phyloP scores from a whole-genome alignment of 2,797 vertebrate species.

The Lateolabrax maculatus region DNA sequence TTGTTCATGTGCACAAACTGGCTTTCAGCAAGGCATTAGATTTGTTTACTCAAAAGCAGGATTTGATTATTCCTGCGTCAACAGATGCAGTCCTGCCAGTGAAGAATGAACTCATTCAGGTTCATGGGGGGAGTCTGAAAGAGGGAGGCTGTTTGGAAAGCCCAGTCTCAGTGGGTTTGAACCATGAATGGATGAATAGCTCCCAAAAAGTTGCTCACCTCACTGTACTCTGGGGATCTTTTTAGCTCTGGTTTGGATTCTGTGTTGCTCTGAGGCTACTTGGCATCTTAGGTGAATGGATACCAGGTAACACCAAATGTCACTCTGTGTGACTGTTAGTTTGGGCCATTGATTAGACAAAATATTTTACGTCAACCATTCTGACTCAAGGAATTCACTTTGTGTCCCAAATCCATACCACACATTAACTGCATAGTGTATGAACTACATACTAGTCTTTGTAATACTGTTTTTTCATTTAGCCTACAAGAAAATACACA shows the following conservation, averaged over 20 bases:
- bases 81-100: constrained; percentile 49
- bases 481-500: background rate
- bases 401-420: background rate
- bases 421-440: background rate
- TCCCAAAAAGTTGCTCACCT: constrained; percentile 50
- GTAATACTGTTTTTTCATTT: background rate
- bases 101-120: constrained; percentile 72
- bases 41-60: constrained; percentile 64
- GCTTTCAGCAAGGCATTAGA: constrained; percentile 16
- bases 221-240: constrained; percentile 34
- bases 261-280: background rate
- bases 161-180: constrained; percentile 33
- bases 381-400: background rate
- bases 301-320: background rate
- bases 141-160: constrained; percentile 45
- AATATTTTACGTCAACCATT: background rate
- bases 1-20: background rate
- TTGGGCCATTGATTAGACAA: background rate
- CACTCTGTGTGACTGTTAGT: background rate
- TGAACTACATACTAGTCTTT: background rate
- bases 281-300: background rate
- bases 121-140: constrained; percentile 40
- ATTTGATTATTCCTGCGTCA: constrained; percentile 61
- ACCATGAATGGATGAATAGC: constrained; percentile 43
- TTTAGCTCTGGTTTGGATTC: constrained; percentile 17